Conservation (phyloP, 2,888 invertebrate species). For the Ganaspis brasiliensis region DNA sequence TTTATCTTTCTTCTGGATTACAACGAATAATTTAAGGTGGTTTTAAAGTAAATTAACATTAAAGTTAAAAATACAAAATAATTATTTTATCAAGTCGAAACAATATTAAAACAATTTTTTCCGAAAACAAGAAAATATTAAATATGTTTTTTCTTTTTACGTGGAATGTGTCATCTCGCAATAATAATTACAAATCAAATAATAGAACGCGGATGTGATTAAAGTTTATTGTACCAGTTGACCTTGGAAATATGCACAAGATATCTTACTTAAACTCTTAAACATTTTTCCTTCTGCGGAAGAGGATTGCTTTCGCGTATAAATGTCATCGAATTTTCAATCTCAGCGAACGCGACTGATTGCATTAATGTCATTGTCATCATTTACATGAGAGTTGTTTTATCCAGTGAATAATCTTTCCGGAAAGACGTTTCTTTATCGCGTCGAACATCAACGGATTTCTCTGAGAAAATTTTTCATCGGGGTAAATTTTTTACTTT, state of each 20-base stretch:
- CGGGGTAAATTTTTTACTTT: neutral
- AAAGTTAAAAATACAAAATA: too few species aligned
- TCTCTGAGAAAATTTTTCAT: constrained; percentile 21
- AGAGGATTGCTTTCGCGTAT: constrained; percentile 67
- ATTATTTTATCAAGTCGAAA: too few species aligned
- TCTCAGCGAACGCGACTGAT: constrained; percentile 33
- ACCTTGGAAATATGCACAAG: constrained; percentile 76
- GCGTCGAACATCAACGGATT: constrained; percentile 4
- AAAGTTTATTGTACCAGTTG: constrained; percentile 70
- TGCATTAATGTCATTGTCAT: constrained; percentile 37
- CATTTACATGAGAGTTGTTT: constrained; percentile 25
- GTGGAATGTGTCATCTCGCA: too few species aligned
- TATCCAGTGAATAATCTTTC: constrained; percentile 21
- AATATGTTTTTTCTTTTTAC: too few species aligned
- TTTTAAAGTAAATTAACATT: too few species aligned
- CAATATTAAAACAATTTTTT: neutral
- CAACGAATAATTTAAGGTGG: too few species aligned
- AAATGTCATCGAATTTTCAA: constrained; percentile 41
- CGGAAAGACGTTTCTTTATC: constrained; percentile 37
- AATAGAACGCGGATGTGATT: constrained; percentile 3
- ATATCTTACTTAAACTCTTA: constrained; percentile 68
- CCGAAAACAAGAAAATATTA: too few species aligned
- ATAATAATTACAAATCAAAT: constrained; percentile 27
- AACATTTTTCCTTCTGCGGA: constrained; percentile 72
- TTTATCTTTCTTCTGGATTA: too few species aligned